Conservation (phyloP, 2,888 invertebrate species). For the Rutpela maculata region DNA sequence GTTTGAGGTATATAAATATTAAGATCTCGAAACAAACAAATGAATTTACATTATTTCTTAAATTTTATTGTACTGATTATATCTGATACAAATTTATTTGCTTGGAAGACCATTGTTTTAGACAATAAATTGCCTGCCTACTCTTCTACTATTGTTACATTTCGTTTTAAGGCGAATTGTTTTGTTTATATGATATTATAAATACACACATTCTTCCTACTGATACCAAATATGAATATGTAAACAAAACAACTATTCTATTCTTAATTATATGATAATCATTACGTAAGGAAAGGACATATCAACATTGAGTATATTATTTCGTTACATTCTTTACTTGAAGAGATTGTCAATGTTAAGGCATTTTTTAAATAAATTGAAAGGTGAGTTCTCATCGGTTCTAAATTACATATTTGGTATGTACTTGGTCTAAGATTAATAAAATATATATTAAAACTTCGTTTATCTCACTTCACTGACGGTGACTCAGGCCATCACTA, state of each 20-base stretch:
- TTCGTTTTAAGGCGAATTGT: background rate
- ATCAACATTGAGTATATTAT: no score
- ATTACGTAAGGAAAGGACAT: no score
- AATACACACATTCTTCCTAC: background rate
- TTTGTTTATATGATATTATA: conserved; percentile 1
- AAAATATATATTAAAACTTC: no score
- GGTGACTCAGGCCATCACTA: no score
- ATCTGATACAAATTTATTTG: conserved; percentile 36
- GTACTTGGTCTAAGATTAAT: no score
- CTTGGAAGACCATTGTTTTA: conserved; percentile 16
- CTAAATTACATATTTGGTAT: no score
- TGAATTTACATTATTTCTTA: conserved; percentile 31
- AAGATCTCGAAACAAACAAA: conserved; percentile 33
- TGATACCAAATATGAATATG: background rate
- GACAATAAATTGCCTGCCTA: conserved; percentile 7
- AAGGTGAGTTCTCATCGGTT: no score
- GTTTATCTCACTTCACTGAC: no score
- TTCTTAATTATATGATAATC: background rate
- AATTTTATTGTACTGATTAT: conserved; percentile 34
- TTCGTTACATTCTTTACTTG: no score
- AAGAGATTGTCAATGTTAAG: no score
- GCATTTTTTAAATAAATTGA: no score
- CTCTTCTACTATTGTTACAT: conserved; percentile 7
- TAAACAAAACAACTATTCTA: background rate
- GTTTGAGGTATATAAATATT: conserved; percentile 11